phyloP scores from a whole-genome alignment of 2,888 invertebrate genomes.

The Cenopis cana region DNA sequence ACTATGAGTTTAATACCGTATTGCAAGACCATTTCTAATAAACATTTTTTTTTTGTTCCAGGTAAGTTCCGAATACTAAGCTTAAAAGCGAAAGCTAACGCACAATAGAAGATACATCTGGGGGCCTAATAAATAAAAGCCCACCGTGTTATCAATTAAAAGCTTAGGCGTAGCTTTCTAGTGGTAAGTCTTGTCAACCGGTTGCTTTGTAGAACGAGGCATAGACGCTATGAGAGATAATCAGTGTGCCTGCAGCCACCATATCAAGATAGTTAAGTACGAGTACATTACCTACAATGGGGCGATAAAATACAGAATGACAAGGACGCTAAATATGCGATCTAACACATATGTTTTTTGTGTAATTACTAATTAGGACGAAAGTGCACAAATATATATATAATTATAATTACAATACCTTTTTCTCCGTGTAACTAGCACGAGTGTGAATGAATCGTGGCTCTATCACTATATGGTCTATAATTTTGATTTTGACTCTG shows the following conservation, averaged over 20 bases:
- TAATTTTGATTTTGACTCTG: too few species aligned
- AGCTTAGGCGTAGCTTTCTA: conserved; percentile 34
- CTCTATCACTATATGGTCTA: too few species aligned
- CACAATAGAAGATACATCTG: conserved; percentile 28
- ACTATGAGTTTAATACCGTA: too few species aligned
- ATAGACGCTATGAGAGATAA: not conserved
- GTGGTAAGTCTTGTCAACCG: conserved; percentile 38
- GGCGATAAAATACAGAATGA: too few species aligned
- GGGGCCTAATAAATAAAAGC: conserved; percentile 24
- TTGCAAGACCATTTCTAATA: not conserved
- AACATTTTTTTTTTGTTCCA: conserved; percentile 36
- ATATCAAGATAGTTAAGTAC: not conserved
- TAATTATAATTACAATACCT: too few species aligned
- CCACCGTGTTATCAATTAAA: conserved; percentile 33
- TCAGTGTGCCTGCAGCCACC: not conserved
- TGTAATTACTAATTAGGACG: too few species aligned
- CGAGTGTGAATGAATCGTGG: too few species aligned
- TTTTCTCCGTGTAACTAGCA: too few species aligned
- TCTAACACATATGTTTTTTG: too few species aligned
- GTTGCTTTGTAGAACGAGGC: conserved; percentile 4
- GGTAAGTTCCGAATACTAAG: conserved; percentile 33
- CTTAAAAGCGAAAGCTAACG: conserved; percentile 33
- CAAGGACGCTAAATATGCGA: too few species aligned
- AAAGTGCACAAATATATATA: too few species aligned
- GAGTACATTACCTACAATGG: too few species aligned